Conservation (phyloP, 2,888 invertebrate species). For the Alcis repandata region DNA sequence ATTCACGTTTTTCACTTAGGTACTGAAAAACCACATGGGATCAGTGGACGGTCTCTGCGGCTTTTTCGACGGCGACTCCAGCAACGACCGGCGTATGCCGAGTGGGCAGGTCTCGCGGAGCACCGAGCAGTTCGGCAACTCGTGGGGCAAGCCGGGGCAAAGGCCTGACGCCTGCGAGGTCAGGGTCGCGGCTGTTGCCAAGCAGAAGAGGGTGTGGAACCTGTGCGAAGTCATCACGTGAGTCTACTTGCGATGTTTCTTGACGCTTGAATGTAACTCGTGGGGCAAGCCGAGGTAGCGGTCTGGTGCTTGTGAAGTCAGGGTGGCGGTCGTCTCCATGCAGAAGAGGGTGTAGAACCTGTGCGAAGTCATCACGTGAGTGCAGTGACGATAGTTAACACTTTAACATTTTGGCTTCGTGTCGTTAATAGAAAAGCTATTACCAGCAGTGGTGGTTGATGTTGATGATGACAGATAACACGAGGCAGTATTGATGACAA, state of each 20-base stretch:
- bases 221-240: constrained; percentile 90
- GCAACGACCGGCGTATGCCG: constrained; percentile 91
- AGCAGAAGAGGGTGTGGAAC: constrained; percentile 88
- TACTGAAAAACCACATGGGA: constrained; percentile 86
- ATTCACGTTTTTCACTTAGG: constrained; percentile 59
- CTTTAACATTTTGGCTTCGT: too few relatives aligned
- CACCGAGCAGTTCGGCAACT: constrained; percentile 91
- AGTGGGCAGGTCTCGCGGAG: constrained; percentile 88
- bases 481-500: too few relatives aligned
- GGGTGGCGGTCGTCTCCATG: too few relatives aligned
- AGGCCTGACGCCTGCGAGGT: constrained; percentile 85
- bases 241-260: constrained; percentile 56
- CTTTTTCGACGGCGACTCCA: constrained; percentile 88
- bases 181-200: constrained; percentile 86
- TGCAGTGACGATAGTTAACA: too few relatives aligned
- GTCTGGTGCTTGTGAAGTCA: too few relatives aligned
- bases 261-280: too few relatives aligned
- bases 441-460: too few relatives aligned
- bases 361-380: too few relatives aligned
- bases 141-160: constrained; percentile 89
- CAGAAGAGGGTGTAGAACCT: too few relatives aligned
- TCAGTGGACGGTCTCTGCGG: constrained; percentile 94
- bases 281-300: too few relatives aligned
- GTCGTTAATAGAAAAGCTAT: too few relatives aligned
- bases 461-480: too few relatives aligned